Percentiles rank a stretch among this genome's conserved stretches.
Conservation (phyloP, 1,140 invertebrate genomes). For the Caenorhabditis briggsae region DNA sequence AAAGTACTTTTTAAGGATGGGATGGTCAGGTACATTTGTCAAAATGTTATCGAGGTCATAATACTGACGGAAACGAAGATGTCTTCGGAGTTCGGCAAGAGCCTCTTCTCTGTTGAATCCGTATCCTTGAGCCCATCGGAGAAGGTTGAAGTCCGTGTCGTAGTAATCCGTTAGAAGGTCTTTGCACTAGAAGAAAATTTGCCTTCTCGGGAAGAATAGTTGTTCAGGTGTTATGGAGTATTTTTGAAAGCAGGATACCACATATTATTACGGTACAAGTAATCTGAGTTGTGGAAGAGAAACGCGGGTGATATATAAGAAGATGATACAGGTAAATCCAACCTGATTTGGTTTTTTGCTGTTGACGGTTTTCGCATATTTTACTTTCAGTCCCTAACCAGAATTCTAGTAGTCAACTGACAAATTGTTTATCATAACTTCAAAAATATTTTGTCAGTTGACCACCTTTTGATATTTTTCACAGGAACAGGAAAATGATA, state of each 20-base stretch:
- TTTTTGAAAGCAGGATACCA: no score
- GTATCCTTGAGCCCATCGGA: conserved; percentile 68
- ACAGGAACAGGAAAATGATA: no score
- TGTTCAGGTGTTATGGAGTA: no score
- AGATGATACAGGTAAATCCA: conserved; percentile 13
- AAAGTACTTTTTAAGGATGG: conserved; percentile 68
- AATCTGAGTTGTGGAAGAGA: no score
- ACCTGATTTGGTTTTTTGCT: not conserved
- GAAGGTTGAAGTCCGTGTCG: conserved; percentile 67
- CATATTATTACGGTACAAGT: no score
- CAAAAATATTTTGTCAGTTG: no score
- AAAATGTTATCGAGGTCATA: conserved; percentile 65
- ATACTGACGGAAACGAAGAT: conserved; percentile 65
- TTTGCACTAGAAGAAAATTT: conserved; percentile 30
- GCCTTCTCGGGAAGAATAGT: no score
- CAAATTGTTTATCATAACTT: no score
- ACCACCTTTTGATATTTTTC: no score
- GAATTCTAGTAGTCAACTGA: no score
- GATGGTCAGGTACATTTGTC: conserved; percentile 56
- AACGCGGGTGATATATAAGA: not conserved
- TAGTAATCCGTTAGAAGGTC: conserved; percentile 64
- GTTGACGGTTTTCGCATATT: not conserved
- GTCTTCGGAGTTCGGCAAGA: conserved; percentile 56
- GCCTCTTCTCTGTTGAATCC: conserved; percentile 62
- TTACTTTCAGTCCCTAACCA: no score